These are phyloP conservation scores for Diachasma alloeum DNA, from an alignment of 1,140 invertebrate species.

Conservation along the genomic window DNA sequence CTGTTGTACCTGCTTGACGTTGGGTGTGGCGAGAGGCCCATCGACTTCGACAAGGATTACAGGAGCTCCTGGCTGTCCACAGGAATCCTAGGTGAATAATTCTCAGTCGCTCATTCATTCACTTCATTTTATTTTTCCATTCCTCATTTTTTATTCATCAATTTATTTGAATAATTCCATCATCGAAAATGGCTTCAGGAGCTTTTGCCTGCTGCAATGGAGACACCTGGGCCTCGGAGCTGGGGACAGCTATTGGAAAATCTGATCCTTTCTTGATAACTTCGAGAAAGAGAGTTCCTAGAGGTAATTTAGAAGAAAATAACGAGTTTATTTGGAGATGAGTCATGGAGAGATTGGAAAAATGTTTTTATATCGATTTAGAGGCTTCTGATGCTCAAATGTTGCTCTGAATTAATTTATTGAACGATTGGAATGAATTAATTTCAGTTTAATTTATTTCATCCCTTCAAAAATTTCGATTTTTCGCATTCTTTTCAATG, in stretches of 20 bases:
- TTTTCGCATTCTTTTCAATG: too few species aligned
- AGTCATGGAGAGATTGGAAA: too few species aligned
- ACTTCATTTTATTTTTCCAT: not conserved
- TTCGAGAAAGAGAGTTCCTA: conserved; percentile 77
- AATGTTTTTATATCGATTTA: too few species aligned
- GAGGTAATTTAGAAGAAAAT: conserved; percentile 63
- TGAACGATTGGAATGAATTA: too few species aligned
- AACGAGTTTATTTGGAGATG: not conserved
- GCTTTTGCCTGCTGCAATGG: conserved; percentile 85
- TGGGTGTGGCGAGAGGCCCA: conserved; percentile 78
- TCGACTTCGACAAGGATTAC: conserved; percentile 82
- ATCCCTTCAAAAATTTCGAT: too few species aligned
- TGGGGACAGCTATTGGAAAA: conserved; percentile 79
- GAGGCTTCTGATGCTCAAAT: too few species aligned
- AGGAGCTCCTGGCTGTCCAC: conserved; percentile 83
- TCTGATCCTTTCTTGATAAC: conserved; percentile 82
- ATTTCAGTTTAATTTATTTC: too few species aligned
- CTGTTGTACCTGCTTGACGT: conserved; percentile 84
- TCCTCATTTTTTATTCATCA: too few species aligned
- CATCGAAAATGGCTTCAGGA: conserved; percentile 60
- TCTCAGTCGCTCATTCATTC: not conserved
- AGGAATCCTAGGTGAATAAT: conserved; percentile 74
- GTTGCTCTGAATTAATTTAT: too few species aligned
- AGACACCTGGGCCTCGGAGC: conserved; percentile 92
- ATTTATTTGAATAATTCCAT: too few species aligned